Evolutionary conservation across 2,113 vertebrate genomes (phyloP).

Genomic region (Perca flavescens): DNA sequence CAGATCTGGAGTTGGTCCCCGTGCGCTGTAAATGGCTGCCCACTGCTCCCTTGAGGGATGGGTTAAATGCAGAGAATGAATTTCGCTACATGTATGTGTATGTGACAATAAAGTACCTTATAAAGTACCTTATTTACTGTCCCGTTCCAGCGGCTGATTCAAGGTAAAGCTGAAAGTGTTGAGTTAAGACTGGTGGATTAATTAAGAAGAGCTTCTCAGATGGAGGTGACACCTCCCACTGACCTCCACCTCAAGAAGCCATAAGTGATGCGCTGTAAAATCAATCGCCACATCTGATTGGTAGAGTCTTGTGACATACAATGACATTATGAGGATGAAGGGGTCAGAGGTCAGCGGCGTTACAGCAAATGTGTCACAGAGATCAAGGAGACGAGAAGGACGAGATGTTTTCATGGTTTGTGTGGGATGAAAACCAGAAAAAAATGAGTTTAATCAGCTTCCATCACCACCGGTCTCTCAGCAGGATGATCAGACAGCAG

Average conservation of each 20-base stretch:
- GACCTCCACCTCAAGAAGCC: slow-evolving; percentile 29
- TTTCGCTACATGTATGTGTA: too few species aligned
- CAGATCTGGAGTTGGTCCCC: too few species aligned
- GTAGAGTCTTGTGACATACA: neutral
- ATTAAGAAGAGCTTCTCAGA: neutral
- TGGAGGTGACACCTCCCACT: slow-evolving; percentile 6
- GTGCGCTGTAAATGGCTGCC: too few species aligned
- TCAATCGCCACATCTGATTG: slow-evolving; percentile 45
- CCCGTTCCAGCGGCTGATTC: neutral
- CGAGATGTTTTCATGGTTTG: neutral
- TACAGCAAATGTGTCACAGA: neutral
- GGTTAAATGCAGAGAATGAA: too few species aligned
- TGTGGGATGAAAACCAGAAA: neutral
- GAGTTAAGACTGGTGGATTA: neutral
- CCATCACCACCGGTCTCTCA: neutral
- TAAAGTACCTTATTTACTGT: neutral
- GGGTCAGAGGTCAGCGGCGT: slow-evolving; percentile 36
- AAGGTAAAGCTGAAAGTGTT: slow-evolving; percentile 21
- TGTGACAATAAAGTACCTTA: too few species aligned
- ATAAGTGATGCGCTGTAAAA: slow-evolving; percentile 30
- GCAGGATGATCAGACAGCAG: neutral
- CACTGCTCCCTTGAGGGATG: too few species aligned
- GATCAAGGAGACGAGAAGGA: neutral
- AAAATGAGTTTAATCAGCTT: neutral
- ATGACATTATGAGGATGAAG: slow-evolving; percentile 21